A percentile compares a stretch with the other conserved stretches of the same genome.
Conservation (phyloP, 2,888 invertebrate genomes). For the Melanotus villosus region DNA sequence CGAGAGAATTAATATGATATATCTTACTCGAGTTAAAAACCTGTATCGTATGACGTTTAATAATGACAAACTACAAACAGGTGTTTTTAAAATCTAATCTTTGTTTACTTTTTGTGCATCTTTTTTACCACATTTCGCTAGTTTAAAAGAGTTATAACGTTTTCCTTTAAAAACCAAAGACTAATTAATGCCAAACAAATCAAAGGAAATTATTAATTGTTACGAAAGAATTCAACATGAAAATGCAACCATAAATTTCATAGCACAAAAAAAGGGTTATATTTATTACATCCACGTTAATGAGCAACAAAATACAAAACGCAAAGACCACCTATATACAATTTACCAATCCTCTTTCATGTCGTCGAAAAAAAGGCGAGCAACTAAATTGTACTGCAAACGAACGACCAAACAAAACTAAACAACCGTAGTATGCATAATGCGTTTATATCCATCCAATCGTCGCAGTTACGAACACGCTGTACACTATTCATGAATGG, state of each 20-base stretch:
- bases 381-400: constrained; percentile 17
- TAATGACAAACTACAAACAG: constrained; percentile 35
- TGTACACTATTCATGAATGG: constrained; percentile 25
- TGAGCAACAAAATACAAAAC: constrained; percentile 29
- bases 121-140: no score
- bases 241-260: constrained; percentile 28
- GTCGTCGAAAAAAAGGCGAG: not conserved
- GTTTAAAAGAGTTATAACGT: no score
- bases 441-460: constrained; percentile 19
- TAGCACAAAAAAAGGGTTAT: constrained; percentile 12
- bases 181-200: not conserved
- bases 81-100: constrained; percentile 23
- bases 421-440: constrained; percentile 23
- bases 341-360: constrained; percentile 2
- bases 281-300: constrained; percentile 33
- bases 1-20: constrained; percentile 24
- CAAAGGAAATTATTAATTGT: not conserved
- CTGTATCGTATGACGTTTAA: constrained; percentile 24
- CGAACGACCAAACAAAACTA: constrained; percentile 24
- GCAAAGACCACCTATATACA: constrained; percentile 30
- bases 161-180: not conserved
- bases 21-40: constrained; percentile 15
- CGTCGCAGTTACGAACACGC: constrained; percentile 11
- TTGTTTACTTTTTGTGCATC: constrained; percentile 5
- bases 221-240: no score